A percentile compares a stretch with the other conserved stretches of the same genome.
Evolutionary conservation across 2,113 vertebrate species (phyloP).

Genomic region (Barnardius zonarius): DNA sequence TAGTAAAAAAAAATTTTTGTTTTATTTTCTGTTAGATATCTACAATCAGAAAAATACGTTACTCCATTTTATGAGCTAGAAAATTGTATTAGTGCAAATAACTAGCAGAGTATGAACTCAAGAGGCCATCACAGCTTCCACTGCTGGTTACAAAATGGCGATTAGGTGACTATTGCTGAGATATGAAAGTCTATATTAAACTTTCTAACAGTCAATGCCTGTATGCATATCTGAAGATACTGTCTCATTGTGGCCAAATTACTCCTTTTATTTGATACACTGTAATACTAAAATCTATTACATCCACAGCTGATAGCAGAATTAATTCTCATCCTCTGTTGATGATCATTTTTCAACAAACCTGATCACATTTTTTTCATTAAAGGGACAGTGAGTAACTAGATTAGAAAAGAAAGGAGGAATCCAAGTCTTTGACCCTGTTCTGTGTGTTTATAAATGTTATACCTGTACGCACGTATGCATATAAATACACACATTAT

Average conservation of each 20-base stretch:
- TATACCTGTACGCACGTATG: neutral
- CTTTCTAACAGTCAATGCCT: neutral
- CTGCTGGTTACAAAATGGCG: neutral
- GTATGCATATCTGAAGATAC: neutral
- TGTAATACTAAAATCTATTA: neutral
- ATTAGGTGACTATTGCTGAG: neutral
- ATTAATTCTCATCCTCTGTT: neutral
- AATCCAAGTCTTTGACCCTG: neutral
- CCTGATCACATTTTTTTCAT: neutral
- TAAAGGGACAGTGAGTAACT: neutral
- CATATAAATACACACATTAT: neutral
- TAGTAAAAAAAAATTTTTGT: neutral
- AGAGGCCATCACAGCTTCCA: neutral
- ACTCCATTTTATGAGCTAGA: neutral
- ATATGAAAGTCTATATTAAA: neutral
- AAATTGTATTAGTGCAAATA: neutral
- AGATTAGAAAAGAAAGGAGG: neutral
- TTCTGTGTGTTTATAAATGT: neutral
- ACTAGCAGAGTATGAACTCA: neutral
- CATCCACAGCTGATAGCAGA: neutral
- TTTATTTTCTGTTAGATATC: neutral
- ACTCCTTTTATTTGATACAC: neutral
- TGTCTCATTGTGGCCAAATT: neutral
- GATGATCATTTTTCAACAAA: neutral
- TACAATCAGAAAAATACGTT: neutral